These are phyloP conservation scores for Acanthosepion lycidas DNA, from an alignment of 2,888 invertebrate species.

Conservation along the genomic window DNA sequence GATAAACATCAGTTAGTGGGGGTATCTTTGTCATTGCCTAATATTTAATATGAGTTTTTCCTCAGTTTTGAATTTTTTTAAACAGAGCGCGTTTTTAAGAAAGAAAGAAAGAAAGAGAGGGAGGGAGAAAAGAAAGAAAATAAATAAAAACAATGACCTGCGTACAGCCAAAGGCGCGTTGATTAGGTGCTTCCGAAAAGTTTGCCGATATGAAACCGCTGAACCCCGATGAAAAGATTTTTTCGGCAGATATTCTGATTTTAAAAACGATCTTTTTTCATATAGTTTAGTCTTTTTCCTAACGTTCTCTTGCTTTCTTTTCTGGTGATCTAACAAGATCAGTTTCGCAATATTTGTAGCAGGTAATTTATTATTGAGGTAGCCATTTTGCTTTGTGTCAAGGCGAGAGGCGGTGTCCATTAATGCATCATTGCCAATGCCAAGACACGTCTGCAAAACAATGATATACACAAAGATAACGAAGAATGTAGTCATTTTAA, in stretches of 20 bases:
- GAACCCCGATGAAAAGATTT: neutral
- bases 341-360: neutral
- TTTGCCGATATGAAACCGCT: neutral
- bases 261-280: neutral
- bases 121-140: neutral
- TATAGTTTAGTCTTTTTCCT: neutral
- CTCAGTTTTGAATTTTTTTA: too few species aligned
- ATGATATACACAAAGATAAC: neutral
- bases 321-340: neutral
- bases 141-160: neutral
- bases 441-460: neutral
- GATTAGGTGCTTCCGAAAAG: neutral
- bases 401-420: too few species aligned
- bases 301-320: neutral
- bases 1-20: too few species aligned
- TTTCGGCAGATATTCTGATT: neutral
- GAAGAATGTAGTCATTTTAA: neutral
- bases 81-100: too few species aligned
- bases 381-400: neutral
- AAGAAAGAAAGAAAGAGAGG: neutral
- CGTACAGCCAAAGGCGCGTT: neutral
- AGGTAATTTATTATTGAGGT: neutral
- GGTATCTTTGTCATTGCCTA: too few species aligned
- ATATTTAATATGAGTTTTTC: too few species aligned
- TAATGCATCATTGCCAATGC: neutral